These are phyloP conservation scores for Tangara arthus DNA, from an alignment of 2,797 vertebrate genomes.

Conservation along the genomic window DNA sequence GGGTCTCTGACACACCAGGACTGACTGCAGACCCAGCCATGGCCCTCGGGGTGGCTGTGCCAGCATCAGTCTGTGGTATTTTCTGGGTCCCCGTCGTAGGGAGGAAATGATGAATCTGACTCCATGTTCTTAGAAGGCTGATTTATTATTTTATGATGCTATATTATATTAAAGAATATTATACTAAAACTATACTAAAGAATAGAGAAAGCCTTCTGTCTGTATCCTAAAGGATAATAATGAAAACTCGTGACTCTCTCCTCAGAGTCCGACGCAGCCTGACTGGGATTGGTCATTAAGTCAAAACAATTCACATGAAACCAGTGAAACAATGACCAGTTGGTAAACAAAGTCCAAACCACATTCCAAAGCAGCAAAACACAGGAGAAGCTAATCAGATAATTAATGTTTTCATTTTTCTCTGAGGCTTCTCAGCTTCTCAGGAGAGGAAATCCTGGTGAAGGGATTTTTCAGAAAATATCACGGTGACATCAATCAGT, in stretches of 20 bases:
- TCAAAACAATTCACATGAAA: too few species aligned
- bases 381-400: neutral
- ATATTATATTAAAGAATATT: too few species aligned
- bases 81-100: fast-evolving
- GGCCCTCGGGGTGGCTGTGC: fast-evolving
- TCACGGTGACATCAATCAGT: fast-evolving
- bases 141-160: too few species aligned
- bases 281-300: too few species aligned
- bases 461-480: neutral
- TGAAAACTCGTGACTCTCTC: too few species aligned
- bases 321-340: too few species aligned
- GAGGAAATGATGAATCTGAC: neutral
- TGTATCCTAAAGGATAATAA: too few species aligned
- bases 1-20: neutral
- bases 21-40: fast-evolving
- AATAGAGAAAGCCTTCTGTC: too few species aligned
- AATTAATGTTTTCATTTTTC: neutral
- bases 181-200: too few species aligned
- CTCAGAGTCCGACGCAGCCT: too few species aligned
- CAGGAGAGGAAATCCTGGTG: neutral
- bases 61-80: neutral
- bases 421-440: neutral
- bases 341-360: too few species aligned
- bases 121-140: neutral
- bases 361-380: neutral